A percentile compares a stretch with the other conserved stretches of the same genome.
These are phyloP conservation scores for Phlogophora meticulosa DNA, from an alignment of 2,888 invertebrate genomes.

Conservation along the genomic window DNA sequence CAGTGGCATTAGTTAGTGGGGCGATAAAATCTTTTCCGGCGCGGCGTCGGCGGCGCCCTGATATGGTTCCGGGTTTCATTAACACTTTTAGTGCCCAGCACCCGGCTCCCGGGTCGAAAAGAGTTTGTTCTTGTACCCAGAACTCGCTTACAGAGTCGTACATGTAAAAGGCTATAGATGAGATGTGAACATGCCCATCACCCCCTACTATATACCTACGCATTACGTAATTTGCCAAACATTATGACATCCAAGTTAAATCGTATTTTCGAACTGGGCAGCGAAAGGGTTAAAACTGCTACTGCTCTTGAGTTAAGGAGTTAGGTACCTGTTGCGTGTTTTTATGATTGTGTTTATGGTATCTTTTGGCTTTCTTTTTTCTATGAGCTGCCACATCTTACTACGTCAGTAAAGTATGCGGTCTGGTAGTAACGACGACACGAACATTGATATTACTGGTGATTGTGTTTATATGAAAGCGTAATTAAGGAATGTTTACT, in stretches of 20 bases:
- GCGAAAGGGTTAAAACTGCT: too few relatives aligned
- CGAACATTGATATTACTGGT: slow-evolving; percentile 5
- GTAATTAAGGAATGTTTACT: slow-evolving; percentile 9
- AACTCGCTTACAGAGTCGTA: too few relatives aligned
- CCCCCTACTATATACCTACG: too few relatives aligned
- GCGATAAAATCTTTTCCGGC: slow-evolving; percentile 65
- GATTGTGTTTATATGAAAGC: neutral
- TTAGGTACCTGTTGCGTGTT: slow-evolving; percentile 26
- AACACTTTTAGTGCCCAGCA: too few relatives aligned
- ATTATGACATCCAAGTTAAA: too few relatives aligned
- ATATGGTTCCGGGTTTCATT: slow-evolving; percentile 51
- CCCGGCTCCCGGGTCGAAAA: too few relatives aligned
- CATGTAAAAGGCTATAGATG: too few relatives aligned
- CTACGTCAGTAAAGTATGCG: neutral
- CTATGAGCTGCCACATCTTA: neutral
- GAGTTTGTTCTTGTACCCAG: too few relatives aligned
- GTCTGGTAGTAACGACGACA: neutral
- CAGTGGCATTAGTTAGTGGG: slow-evolving; percentile 64
- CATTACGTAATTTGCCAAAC: too few relatives aligned
- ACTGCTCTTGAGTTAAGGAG: slow-evolving; percentile 21
- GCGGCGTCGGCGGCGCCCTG: slow-evolving; percentile 14
- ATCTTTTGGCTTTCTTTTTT: neutral
- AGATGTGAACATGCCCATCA: too few relatives aligned
- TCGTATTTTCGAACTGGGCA: too few relatives aligned
- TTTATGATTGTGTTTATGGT: slow-evolving; percentile 8